phyloP scores from a whole-genome alignment of 1,140 invertebrate species.

The Calycopis cecrops region DNA sequence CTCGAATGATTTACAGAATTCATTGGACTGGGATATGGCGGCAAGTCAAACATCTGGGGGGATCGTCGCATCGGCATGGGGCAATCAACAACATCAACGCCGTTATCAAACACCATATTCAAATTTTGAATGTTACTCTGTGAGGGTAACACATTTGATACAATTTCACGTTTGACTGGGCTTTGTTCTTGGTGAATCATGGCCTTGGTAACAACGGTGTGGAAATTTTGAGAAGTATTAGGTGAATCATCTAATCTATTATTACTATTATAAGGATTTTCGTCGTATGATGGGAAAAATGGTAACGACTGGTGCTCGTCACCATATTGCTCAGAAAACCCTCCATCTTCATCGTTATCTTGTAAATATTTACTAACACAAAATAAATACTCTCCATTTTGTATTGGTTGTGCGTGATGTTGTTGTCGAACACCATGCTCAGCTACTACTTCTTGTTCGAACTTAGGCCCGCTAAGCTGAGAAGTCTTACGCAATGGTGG shows the following conservation, averaged over 20 bases:
- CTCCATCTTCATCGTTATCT: constrained; percentile 64
- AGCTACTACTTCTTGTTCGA: constrained; percentile 76
- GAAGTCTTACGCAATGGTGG: constrained; percentile 91
- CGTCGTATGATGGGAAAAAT: constrained; percentile 77
- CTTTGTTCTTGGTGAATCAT: constrained; percentile 88
- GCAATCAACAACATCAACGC: constrained; percentile 78
- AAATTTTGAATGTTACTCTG: constrained; percentile 64
- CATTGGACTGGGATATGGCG: constrained; percentile 86
- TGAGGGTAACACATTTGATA: constrained; percentile 39
- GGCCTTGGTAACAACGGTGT: constrained; percentile 85
- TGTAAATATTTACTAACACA: constrained; percentile 47
- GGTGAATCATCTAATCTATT: constrained; percentile 50
- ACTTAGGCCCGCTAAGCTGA: constrained; percentile 84
- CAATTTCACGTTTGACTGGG: constrained; percentile 75
- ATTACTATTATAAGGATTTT: constrained; percentile 48
- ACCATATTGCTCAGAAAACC: constrained; percentile 70
- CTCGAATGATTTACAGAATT: constrained; percentile 86
- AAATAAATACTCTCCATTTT: no score
- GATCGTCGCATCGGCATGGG: constrained; percentile 51
- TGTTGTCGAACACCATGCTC: constrained; percentile 73
- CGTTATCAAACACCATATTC: constrained; percentile 61
- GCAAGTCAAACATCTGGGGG: constrained; percentile 77
- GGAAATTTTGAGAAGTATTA: constrained; percentile 56
- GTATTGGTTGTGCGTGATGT: constrained; percentile 63
- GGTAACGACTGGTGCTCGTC: constrained; percentile 81